Base-by-base conservation (phyloP, 2,797 vertebrate genomes). In the Dryobates pubescens region DNA sequence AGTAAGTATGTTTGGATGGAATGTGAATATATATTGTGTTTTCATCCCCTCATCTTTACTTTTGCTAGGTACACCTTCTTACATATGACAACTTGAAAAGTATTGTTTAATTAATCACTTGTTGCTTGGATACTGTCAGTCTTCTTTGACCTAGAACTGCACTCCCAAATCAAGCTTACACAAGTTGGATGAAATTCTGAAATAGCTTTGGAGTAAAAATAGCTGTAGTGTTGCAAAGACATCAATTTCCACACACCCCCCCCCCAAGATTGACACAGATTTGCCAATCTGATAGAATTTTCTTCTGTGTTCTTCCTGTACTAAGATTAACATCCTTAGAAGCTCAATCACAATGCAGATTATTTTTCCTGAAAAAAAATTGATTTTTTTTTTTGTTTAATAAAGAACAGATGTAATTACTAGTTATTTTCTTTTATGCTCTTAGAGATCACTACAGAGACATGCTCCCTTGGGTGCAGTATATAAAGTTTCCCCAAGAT, bases 81-180 rank as follows among this genome's bases (percentile, higher is more conserved):
- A 53, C 13, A 34, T n/a, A 65, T 47, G 36, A 77, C 23, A 72
- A 29, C 61, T 62, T 89, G 65, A 72, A 85, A 93, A 77, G 18
- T 38, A 27, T n/a, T 2, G 1, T 92, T 90, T 82, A 75, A 82
- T 87, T 89, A 85, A 80, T 89, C 59, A 85, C 36, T 78, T 91
- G 79, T 85, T 93, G 64, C 80, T 94, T 94, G 43, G 67, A 81
- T 83, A 89, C 59, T 65, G 63, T 43, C 67, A 81, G 34, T 83
- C 41, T 61, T 90, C 68, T 76, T 64, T 88, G 63, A 88, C 69
- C 79, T 75, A 67, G 47, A 89, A 69, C 22, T 70, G 14, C 47
- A 78, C 47, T 87, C 32, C 22, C 82, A 75, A 93, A 88, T 88
- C 41, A 85, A 58, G 10, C 3, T 92, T 62, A 82, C 19, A 68